Percentiles rank a stretch among this genome's conserved stretches.
Conservation (phyloP, 2,888 invertebrate species). For the Macrosoma leucophasiata region DNA sequence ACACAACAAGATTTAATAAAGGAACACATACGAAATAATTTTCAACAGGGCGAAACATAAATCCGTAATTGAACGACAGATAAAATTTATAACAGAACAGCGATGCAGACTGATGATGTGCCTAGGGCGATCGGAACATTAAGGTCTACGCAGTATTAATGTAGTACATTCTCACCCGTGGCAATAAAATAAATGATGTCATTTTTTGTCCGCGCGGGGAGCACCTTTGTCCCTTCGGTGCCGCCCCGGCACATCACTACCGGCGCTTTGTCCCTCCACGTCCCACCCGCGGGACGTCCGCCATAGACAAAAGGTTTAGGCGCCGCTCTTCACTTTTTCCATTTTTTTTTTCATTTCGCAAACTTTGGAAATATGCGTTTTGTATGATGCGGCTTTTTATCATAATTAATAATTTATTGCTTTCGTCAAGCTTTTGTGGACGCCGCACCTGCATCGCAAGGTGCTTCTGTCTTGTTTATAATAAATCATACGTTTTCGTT, state of each 20-base stretch:
- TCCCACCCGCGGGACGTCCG: conserved; percentile 59
- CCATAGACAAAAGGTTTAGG: conserved; percentile 69
- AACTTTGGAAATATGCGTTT: conserved; percentile 39
- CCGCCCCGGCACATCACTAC: conserved; percentile 51
- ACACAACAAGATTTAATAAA: conserved; percentile 6
- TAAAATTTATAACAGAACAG: conserved; percentile 29
- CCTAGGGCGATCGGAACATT: conserved; percentile 66
- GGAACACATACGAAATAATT: conserved; percentile 19
- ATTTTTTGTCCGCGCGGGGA: conserved; percentile 69
- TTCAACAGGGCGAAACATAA: conserved; percentile 23
- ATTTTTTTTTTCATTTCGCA: conserved; percentile 40
- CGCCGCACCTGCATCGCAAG: conserved; percentile 60
- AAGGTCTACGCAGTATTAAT: conserved; percentile 69
- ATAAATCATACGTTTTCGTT: conserved; percentile 51
- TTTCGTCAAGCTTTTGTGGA: conserved; percentile 55
- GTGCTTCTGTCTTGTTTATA: conserved; percentile 58
- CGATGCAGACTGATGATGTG: conserved; percentile 50
- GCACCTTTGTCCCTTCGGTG: conserved; percentile 56
- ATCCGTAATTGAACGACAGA: conserved; percentile 23
- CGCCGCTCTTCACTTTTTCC: conserved; percentile 60
- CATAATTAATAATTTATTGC: conserved; percentile 74
- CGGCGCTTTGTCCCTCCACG: conserved; percentile 49
- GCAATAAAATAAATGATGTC: conserved; percentile 76
- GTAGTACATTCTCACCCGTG: conserved; percentile 68
- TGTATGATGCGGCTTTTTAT: conserved; percentile 57